Evolutionary conservation across 23 tunicate species (phyloP), one percentile per base, ranked within the genome.

Genomic region (Phallusia fumigata): DNA sequence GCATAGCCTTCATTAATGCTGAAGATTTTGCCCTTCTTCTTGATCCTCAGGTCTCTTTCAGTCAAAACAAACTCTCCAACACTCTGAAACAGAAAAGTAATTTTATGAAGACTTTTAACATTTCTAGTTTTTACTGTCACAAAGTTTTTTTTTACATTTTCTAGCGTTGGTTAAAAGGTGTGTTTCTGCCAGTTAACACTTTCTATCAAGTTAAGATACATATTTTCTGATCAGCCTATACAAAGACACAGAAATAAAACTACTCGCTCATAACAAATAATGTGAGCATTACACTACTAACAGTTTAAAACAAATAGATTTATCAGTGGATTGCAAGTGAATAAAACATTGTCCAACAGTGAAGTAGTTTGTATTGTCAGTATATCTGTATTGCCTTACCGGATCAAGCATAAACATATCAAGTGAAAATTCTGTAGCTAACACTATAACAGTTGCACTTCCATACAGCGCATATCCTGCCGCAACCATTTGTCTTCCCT

Each of bases 351-450:
- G 18, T 13, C 58, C 58, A 51, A 51, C 58, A 51, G 18, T 51
- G 18, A 51, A 13, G 58, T 51, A 51, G 18, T 51, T 15, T 13
- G 18, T 13, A 18, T 18, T 13, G 18, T 18, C 18, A 18, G 18
- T 13, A 13, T 15, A 51, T 51, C 15, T 51, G 18, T 51, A 51
- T 51, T 13, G 18, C 3, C 69, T 88, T 87, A 92, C 97, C 47
- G 99, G 99, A 77, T 95, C 99, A 35, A 95, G 76, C 99, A 95
- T 95, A 65, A 95, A 95, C 95, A 90, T 95, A 75, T 90, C 91
- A 26, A 90, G 92, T 0, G 95, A 86, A 28, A 76, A 35, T 33
- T 84, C 86, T 2, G 95, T 90, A 12, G 99, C 95, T 24, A 90
- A 50, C 26, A 95, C 99, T 45, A 95, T 95, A 13, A 90, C 99